Conservation (phyloP, 2,113 vertebrate species). For the Benitochromis conjunctus region DNA sequence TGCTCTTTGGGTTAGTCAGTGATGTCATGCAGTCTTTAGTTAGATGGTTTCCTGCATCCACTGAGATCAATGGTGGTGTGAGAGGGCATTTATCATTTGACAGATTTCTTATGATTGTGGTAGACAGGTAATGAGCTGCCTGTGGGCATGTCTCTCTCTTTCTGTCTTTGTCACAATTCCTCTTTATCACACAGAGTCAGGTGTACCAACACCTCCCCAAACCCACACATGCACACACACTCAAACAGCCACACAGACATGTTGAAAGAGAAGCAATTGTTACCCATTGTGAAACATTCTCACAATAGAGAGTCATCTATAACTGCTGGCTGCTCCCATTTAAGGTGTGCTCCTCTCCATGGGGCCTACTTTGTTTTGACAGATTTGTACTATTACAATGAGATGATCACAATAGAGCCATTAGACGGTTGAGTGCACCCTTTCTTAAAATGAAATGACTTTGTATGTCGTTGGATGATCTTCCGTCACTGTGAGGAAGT, state of each 20-base stretch:
- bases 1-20: background rate
- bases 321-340: conserved; percentile 23
- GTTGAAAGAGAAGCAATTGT: background rate
- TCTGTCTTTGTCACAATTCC: conserved; percentile 20
- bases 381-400: conserved; percentile 34
- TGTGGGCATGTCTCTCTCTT: background rate
- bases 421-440: conserved; percentile 20
- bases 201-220: background rate
- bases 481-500: background rate
- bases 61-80: conserved; percentile 3
- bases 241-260: background rate
- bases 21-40: background rate
- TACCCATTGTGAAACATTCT: background rate
- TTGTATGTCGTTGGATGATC: background rate
- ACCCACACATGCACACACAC: background rate
- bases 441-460: conserved; percentile 30
- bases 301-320: conserved; percentile 2
- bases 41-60: background rate
- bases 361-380: conserved; percentile 33
- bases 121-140: conserved; percentile 39
- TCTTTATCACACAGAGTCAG: background rate
- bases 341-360: background rate
- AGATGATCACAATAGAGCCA: conserved; percentile 20
- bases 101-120: conserved; percentile 9
- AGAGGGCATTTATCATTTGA: conserved; percentile 30